Evolutionary conservation across 2,113 vertebrate genomes (phyloP), one percentile per base, ranked within the genome.

Genomic region (Xenopus laevis): DNA sequence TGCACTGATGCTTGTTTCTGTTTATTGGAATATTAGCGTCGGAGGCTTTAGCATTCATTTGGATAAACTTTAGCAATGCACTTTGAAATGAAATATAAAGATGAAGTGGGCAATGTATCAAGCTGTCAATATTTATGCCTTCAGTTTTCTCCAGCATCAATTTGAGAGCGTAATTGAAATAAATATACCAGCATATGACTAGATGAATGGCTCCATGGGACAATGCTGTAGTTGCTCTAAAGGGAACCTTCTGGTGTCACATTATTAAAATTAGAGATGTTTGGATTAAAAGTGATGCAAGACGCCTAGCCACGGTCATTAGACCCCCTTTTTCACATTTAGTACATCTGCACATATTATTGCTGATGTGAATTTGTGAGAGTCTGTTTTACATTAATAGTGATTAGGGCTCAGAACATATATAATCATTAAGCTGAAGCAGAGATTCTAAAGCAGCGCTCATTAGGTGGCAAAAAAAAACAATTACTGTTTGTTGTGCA

Each of bases 91-190:
- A 65, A 73, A 65, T 58, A 73, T 23, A 65, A 16, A 20, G 23
- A 60, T 68, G 45, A 74, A 74, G 57, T 13, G 57, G 17, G 53
- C 53, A 46, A 60, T 74, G 64, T 57, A 67, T 74, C 55, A 67
- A 58, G 20, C 64, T 74, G 72, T 47, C 72, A 74, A 68, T 74
- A 68, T 74, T 67, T 23, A 68, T 60, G 21, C 45, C 64, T 74
- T 33, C 55, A 67, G 68, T 74, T 68, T 74, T 68, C 65, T 40
- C 45, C 17, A 45, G 72, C 53, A 74, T 73, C 71, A 73, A 30
- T n/a, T 17, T 62, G 45, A 47, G 33, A 55, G 33, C 66, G 57
- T 40, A 74, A 60, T 59, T 74, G 20, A 74, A 67, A 74, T 74
- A 13, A 74, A 74, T 74, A 60, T 67, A 44, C 57, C 52, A 67